Base-by-base conservation (phyloP, 35 echinoderm and acorn worm genomes). In the Lytechinus pictus region DNA sequence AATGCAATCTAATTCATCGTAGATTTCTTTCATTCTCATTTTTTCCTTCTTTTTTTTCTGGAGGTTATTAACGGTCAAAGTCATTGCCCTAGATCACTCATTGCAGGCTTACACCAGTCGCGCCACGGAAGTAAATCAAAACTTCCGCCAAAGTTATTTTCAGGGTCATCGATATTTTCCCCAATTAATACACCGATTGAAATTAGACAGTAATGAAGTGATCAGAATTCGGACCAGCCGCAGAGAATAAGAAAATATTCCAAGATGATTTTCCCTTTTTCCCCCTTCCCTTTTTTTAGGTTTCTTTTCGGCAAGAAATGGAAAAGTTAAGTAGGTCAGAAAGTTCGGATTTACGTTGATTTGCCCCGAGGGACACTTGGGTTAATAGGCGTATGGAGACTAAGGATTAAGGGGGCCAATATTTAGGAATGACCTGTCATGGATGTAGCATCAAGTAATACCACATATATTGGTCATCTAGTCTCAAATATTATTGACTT, bases 191-290 rank as follows among this genome's bases (percentile, higher is more conserved):
- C 66, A 79, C 66, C 14, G 66, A 79, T 24, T 79, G 66, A 79
- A 79, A 79, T 79, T 79, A 79, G 66, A 79, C 66, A 79, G 66
- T 79, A 79, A 79, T 79, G 66, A 79, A 79, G 66, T 79, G 66
- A 79, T 79, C 66, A 79, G 33, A 79, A 79, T 24, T n/a, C 21
- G n/a, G 16, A 24, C 66, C 66, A 79, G 14, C 66, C 66, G 66
- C 4, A 24, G 3, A 79, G 66, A 79, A 24, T 71, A 79, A 27
- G 66, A 79, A 79, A 79, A 79, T 79, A 79, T 79, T 79, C 66
- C 66, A 24, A 79, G 66, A 24, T 71, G 61, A 4, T 7, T 79
- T 79, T 79, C n/a, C 8, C 21, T 13, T 12, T 24, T 79, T 8
- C 6, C 19, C 66, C 66, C 66, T 79, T n/a, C 19, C 4, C 8